Evolutionary conservation across 2,797 vertebrate species (phyloP).

Genomic region (Holocentrus rufus): DNA sequence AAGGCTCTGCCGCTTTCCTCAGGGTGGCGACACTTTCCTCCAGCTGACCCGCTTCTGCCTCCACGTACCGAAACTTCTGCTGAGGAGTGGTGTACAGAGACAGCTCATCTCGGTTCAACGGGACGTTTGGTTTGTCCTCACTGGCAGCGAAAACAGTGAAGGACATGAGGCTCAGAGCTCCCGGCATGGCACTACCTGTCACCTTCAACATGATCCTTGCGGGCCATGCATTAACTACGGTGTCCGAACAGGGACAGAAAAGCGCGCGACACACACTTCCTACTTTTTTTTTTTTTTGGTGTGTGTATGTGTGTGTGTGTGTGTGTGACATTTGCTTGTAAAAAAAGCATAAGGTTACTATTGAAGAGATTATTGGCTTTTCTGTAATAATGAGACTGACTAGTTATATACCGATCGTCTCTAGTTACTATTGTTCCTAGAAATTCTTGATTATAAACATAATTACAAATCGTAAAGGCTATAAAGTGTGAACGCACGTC

Average conservation of each 20-base stretch:
- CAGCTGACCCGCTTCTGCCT: slow-evolving; percentile 70
- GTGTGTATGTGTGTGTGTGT: no score
- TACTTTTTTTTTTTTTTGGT: no score
- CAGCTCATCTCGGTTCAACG: slow-evolving; percentile 63
- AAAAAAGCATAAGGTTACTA: no score
- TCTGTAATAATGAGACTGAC: no score
- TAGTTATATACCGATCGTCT: no score
- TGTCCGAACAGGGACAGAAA: slow-evolving; percentile 52
- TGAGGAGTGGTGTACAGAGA: slow-evolving; percentile 76
- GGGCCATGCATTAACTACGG: slow-evolving; percentile 64
- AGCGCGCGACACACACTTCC: no score
- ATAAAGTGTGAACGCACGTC: no score
- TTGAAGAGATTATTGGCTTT: no score
- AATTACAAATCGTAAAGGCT: no score
- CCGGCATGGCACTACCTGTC: slow-evolving; percentile 66
- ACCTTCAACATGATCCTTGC: slow-evolving; percentile 73
- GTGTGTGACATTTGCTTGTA: no score
- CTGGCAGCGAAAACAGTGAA: slow-evolving; percentile 54
- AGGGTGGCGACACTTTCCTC: slow-evolving; percentile 74
- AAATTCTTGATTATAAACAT: no score
- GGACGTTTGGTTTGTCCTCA: neutral
- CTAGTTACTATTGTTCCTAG: no score
- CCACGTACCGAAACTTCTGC: slow-evolving; percentile 41
- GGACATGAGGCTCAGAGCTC: slow-evolving; percentile 13
- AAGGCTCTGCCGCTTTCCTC: slow-evolving; percentile 70